Evolutionary conservation across 2,113 vertebrate species (phyloP).

Genomic region (Diglossa brunneiventris): DNA sequence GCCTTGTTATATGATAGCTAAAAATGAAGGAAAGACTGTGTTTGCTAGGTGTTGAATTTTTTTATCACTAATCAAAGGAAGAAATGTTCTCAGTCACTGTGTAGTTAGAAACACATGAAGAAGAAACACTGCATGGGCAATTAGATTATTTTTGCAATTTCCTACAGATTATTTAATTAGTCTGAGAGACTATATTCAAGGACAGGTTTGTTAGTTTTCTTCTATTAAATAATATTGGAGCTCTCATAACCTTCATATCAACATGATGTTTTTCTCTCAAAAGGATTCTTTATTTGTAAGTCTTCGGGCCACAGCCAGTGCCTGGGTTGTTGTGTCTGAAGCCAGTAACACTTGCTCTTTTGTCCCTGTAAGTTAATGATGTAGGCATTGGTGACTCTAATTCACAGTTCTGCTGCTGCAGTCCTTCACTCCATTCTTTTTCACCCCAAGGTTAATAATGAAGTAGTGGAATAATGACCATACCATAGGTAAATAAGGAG

Average conservation of each 20-base stretch:
- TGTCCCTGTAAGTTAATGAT: not conserved
- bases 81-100: not conserved
- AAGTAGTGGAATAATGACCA: not conserved
- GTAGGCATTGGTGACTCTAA: not conserved
- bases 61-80: constrained; percentile 23
- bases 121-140: not conserved
- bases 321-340: not conserved
- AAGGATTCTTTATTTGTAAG: not conserved
- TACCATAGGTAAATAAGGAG: not conserved
- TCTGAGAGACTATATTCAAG: not conserved
- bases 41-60: constrained; percentile 42
- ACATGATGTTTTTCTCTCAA: not conserved
- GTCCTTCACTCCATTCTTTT: not conserved
- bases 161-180: not conserved
- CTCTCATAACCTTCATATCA: not conserved
- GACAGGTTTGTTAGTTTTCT: not conserved
- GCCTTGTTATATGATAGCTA: not conserved
- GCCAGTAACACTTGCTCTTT: not conserved
- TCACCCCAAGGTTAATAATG: not conserved
- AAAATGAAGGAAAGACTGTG: constrained; percentile 26
- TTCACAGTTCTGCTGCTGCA: not conserved
- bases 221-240: not conserved
- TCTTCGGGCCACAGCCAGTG: not conserved
- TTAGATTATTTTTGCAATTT: constrained; percentile 4
- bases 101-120: not conserved